phyloP scores from a whole-genome alignment of 2,888 invertebrate species.

The Dexiosoma caninum region DNA sequence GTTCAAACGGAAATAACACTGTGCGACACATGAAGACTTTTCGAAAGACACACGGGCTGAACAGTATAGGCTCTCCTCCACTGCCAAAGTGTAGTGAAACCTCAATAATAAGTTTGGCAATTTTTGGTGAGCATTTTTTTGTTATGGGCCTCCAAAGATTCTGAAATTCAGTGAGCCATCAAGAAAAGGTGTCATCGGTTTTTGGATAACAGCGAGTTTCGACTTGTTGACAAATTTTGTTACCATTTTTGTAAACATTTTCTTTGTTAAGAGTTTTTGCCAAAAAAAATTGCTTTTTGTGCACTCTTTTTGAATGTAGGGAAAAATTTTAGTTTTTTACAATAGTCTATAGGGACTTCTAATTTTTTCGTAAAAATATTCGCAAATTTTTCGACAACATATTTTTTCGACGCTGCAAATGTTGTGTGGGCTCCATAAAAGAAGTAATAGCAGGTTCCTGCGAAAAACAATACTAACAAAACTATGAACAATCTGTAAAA shows the following conservation, averaged over 20 bases:
- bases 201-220: too few relatives aligned
- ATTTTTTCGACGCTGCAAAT: neutral
- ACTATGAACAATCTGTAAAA: neutral
- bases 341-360: neutral
- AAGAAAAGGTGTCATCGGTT: neutral
- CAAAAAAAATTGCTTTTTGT: neutral
- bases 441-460: neutral
- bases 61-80: neutral
- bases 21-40: too few relatives aligned
- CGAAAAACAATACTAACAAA: neutral
- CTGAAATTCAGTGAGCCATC: neutral
- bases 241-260: too few relatives aligned
- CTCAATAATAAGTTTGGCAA: neutral
- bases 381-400: neutral
- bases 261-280: too few relatives aligned
- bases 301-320: neutral
- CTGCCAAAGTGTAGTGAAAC: neutral
- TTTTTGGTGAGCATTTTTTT: neutral
- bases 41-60: too few relatives aligned
- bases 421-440: neutral
- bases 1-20: too few relatives aligned
- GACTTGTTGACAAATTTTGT: too few relatives aligned
- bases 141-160: too few relatives aligned
- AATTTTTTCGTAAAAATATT: neutral
- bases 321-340: too few relatives aligned